These are phyloP conservation scores for Megamerina dolium DNA, from an alignment of 2,888 invertebrate genomes.

Conservation along the genomic window DNA sequence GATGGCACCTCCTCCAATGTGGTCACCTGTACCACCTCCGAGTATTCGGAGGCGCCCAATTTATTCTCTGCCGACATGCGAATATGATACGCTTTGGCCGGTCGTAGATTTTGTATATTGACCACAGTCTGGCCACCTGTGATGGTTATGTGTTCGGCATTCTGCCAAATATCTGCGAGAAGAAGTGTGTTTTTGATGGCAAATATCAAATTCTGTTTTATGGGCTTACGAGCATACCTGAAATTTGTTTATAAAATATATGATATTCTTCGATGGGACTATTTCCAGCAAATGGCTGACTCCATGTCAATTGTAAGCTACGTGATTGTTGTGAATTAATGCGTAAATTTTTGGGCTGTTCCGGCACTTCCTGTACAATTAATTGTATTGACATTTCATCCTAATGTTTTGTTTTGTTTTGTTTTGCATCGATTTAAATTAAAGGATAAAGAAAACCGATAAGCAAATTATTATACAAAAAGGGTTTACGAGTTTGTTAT, in stretches of 20 bases:
- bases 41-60: conserved; percentile 79
- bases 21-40: conserved; percentile 78
- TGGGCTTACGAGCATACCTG: conserved; percentile 41
- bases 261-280: conserved; percentile 84
- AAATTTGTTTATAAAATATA: conserved; percentile 80
- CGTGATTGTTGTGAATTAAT: conserved; percentile 80
- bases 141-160: conserved; percentile 74
- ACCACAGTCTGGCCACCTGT: conserved; percentile 78
- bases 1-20: conserved; percentile 81
- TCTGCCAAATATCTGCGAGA: conserved; percentile 66
- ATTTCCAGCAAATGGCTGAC: conserved; percentile 81
- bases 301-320: conserved; percentile 82
- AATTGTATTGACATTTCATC: conserved; percentile 87
- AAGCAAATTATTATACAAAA: not conserved
- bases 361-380: conserved; percentile 86
- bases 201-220: not conserved
- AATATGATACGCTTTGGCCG: conserved; percentile 81
- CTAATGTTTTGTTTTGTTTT: conserved; percentile 21
- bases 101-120: conserved; percentile 73
- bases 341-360: conserved; percentile 79
- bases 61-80: conserved; percentile 85
- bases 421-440: conserved; percentile 3
- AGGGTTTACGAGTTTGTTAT: too few species aligned
- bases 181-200: not conserved
- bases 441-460: conserved; percentile 6